A percentile compares a stretch with the other conserved stretches of the same genome.
Conservation (phyloP, 35 echinoderm and acorn worm species). For the Amphiura filiformis region DNA sequence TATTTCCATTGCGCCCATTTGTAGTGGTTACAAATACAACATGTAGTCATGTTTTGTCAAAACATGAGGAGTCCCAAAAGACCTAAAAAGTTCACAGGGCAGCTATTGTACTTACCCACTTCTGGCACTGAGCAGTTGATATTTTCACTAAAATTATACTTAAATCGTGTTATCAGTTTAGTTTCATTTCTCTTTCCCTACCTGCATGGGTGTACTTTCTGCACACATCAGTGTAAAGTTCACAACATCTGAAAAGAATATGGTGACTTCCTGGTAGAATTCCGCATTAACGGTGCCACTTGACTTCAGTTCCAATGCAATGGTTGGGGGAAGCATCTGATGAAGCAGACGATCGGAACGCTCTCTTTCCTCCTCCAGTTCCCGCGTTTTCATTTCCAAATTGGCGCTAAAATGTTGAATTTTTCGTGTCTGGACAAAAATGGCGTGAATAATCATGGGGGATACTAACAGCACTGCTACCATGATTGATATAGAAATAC, state of each 20-base stretch:
- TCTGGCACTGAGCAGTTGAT: too few relatives aligned
- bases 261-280: constrained; percentile 53
- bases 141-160: too few relatives aligned
- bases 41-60: too few relatives aligned
- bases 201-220: constrained; percentile 57
- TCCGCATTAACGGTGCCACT: constrained; percentile 36
- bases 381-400: constrained; percentile 29
- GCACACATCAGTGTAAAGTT: constrained; percentile 67
- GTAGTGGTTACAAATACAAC: too few relatives aligned
- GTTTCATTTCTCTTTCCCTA: too few relatives aligned
- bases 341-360: constrained; percentile 46
- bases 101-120: too few relatives aligned
- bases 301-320: constrained; percentile 39
- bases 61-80: too few relatives aligned
- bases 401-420: constrained; percentile 32
- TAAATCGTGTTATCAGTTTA: too few relatives aligned
- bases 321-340: constrained; percentile 51
- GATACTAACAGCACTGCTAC: constrained; percentile 15
- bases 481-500: constrained; percentile 15
- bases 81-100: too few relatives aligned
- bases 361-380: constrained; percentile 42
- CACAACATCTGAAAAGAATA: constrained; percentile 68
- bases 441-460: constrained; percentile 46
- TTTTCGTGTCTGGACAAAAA: constrained; percentile 28
- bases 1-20: too few relatives aligned